Evolutionary conservation across 2,797 vertebrate species (phyloP).

Genomic region (Clarias platycephalus): DNA sequence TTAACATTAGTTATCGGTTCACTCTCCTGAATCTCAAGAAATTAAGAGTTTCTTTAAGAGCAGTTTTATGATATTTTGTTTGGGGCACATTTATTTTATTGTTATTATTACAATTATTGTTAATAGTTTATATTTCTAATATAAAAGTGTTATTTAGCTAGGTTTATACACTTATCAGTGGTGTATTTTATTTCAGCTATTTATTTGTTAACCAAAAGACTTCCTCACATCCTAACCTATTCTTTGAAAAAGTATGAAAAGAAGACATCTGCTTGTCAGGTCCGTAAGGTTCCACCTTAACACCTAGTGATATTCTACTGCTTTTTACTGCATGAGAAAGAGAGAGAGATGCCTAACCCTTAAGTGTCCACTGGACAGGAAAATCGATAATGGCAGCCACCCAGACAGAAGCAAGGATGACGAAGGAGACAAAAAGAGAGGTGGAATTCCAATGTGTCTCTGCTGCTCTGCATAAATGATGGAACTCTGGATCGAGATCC

Average conservation of each 20-base stretch:
- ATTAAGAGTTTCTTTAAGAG: background rate
- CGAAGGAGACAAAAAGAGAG: slow-evolving; percentile 32
- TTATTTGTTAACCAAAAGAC: background rate
- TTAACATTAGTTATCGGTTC: background rate
- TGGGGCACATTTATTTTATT: background rate
- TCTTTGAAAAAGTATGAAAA: background rate
- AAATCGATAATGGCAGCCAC: slow-evolving; percentile 65
- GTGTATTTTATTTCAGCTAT: background rate
- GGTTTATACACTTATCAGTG: background rate
- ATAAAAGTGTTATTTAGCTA: background rate
- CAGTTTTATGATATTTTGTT: background rate
- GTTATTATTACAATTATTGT: background rate
- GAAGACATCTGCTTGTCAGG: background rate
- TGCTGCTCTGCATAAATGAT: slow-evolving; percentile 29
- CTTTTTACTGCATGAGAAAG: background rate
- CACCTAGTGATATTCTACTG: slow-evolving; percentile 1
- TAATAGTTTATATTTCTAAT: too few species aligned
- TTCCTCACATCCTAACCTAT: background rate
- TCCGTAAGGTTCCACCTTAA: background rate
- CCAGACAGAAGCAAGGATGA: slow-evolving; percentile 45
- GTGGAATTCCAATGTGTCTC: slow-evolving; percentile 34
- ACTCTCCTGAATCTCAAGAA: background rate
- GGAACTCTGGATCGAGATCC: slow-evolving; percentile 1
- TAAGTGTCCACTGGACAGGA: slow-evolving; percentile 60
- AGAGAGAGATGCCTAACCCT: slow-evolving; percentile 12